A percentile compares a stretch with the other conserved stretches of the same genome.
phyloP scores from a whole-genome alignment of 2,113 vertebrate genomes.

The Oenanthe oenanthe region DNA sequence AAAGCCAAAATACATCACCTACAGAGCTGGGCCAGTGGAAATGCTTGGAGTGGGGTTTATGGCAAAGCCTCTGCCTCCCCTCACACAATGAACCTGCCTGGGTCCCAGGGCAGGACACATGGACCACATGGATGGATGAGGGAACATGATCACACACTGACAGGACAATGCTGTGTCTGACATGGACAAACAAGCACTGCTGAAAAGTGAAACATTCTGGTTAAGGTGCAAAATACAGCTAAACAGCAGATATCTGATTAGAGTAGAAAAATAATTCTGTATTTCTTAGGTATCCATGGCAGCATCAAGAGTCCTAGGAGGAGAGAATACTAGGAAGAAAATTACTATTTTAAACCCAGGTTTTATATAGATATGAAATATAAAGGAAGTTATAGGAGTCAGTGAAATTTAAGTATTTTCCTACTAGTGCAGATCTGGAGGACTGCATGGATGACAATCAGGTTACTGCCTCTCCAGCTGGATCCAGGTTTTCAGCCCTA shows the following conservation, averaged over 20 bases:
- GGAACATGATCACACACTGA: not conserved
- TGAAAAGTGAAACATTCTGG: not conserved
- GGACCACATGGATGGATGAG: not conserved
- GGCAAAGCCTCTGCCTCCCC: not conserved
- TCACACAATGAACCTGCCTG: accelerated
- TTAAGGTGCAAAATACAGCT: not conserved
- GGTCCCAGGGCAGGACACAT: not conserved
- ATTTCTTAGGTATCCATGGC: not conserved
- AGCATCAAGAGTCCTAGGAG: not conserved
- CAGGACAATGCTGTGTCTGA: not conserved
- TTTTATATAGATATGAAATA: not conserved
- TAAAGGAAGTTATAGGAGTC: not conserved
- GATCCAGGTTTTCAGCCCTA: not conserved
- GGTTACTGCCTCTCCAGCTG: not conserved
- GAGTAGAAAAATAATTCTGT: not conserved
- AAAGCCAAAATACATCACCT: not conserved
- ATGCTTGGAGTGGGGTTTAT: conserved; percentile 20
- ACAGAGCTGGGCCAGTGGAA: not conserved
- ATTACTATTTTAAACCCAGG: not conserved
- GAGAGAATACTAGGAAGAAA: not conserved
- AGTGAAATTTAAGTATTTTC: not conserved
- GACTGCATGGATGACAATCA: not conserved
- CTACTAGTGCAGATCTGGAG: not conserved
- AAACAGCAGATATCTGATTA: conserved; percentile 49
- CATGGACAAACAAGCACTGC: not conserved